Percentiles rank a stretch among this genome's conserved stretches.
Evolutionary conservation across 2,888 invertebrate species (phyloP).

Genomic region (Odiellus spinosus): DNA sequence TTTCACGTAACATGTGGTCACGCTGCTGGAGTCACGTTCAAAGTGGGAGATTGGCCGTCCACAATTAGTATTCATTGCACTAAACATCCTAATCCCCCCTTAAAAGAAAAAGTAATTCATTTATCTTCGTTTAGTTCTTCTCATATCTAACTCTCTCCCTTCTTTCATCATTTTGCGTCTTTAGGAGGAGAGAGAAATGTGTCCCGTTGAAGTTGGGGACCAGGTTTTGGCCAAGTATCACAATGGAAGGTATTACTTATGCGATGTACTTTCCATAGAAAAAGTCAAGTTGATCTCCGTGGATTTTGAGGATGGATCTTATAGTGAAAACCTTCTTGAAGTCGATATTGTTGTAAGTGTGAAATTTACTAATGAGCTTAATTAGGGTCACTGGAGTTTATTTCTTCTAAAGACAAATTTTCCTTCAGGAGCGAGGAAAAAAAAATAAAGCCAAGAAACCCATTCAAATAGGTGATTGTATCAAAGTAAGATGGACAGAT

Average conservation of each 20-base stretch:
- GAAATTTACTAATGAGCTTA: no score
- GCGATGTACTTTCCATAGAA: slow-evolving; percentile 35
- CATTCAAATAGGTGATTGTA: slow-evolving; percentile 34
- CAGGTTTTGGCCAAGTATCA: slow-evolving; percentile 45
- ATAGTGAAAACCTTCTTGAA: slow-evolving; percentile 41
- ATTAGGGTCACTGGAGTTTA: no score
- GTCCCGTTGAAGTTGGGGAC: slow-evolving; percentile 27
- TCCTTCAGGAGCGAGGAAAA: slow-evolving; percentile 17
- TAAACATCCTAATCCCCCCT: slow-evolving; percentile 22
- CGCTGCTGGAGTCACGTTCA: slow-evolving; percentile 37
- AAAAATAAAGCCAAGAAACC: slow-evolving; percentile 22
- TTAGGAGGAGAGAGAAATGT: slow-evolving; percentile 13
- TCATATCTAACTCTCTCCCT: no score
- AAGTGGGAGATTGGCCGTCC: slow-evolving; percentile 31
- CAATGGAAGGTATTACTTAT: slow-evolving; percentile 42
- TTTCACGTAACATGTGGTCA: slow-evolving; percentile 46
- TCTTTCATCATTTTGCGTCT: no score
- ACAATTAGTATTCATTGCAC: slow-evolving; percentile 30
- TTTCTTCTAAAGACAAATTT: no score
- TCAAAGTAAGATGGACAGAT: slow-evolving; percentile 42
- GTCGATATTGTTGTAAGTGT: slow-evolving; percentile 38
- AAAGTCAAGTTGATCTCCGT: slow-evolving; percentile 40
- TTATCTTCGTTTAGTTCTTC: background rate
- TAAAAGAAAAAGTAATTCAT: background rate
- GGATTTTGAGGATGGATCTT: slow-evolving; percentile 43